Evolutionary conservation across 1,140 invertebrate species (phyloP).

Genomic region (Augochlora pura): DNA sequence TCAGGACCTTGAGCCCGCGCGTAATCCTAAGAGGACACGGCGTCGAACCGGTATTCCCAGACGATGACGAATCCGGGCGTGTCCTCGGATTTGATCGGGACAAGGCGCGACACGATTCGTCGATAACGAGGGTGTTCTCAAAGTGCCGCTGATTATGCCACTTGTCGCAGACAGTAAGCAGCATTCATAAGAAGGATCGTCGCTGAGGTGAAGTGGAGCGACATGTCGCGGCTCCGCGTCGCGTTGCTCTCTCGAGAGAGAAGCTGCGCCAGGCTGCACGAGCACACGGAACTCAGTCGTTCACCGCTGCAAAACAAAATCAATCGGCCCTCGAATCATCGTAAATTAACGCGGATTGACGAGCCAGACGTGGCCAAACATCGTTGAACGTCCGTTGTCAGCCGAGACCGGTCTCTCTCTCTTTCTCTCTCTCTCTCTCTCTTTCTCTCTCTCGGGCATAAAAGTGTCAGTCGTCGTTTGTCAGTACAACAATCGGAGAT

Average conservation of each 20-base stretch:
- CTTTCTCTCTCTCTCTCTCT: too few relatives aligned
- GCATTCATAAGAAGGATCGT: slow-evolving; percentile 63
- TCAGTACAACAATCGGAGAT: slow-evolving; percentile 41
- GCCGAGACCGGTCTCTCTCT: slow-evolving; percentile 45
- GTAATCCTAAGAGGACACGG: slow-evolving; percentile 13
- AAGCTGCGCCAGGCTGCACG: neutral
- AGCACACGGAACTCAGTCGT: too few relatives aligned
- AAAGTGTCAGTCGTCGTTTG: slow-evolving; percentile 65
- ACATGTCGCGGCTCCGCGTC: slow-evolving; percentile 26
- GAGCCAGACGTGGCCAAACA: slow-evolving; percentile 56
- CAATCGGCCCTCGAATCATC: slow-evolving; percentile 69
- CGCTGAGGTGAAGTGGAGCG: slow-evolving; percentile 32
- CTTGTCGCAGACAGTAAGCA: slow-evolving; percentile 58
- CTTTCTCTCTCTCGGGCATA: too few relatives aligned
- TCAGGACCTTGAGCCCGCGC: neutral
- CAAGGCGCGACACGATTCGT: slow-evolving; percentile 47
- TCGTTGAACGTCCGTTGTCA: slow-evolving; percentile 55
- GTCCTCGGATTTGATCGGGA: slow-evolving; percentile 54
- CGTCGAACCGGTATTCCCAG: slow-evolving; percentile 41
- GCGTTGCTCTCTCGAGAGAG: neutral
- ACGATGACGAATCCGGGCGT: slow-evolving; percentile 65
- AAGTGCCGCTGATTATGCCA: slow-evolving; percentile 53
- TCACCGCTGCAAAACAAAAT: slow-evolving; percentile 57
- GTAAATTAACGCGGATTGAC: slow-evolving; percentile 68
- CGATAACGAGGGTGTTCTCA: slow-evolving; percentile 61